Base-by-base conservation (phyloP, 2,113 vertebrate species). In the Xenopus borealis region DNA sequence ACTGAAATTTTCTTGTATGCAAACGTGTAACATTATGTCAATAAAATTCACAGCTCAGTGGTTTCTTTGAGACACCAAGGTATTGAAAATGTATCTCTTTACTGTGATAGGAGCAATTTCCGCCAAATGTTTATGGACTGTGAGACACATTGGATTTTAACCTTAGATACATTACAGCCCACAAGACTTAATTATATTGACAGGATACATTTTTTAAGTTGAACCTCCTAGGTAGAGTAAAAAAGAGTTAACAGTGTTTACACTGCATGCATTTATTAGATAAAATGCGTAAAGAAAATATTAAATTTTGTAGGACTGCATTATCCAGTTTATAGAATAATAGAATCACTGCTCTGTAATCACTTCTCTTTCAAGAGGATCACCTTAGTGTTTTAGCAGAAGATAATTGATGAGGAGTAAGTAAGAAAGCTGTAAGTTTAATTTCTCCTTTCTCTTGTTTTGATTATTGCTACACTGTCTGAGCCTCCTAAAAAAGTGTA, bases 161-260 rank as follows among this genome's bases (percentile, higher is more conserved):
- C 67, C 55, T 67, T 67, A 64, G 55, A 58, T 66, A 61, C 53
- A 74, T 74, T 67, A 59, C 58, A 74, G 45, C 63, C 44, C 30
- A 10, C 64, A 74, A 74, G 53, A 74, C 63, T 59, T 74, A 74
- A 74, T 74, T 74, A 74, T 61, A 17, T 67, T 67, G 72, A 74
- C 64, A 61, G 53, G 19, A 47, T 8, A 47, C 72, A 27, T 55
- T 72, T 73, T 40, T 66, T 53, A 27, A 47, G 44, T 20, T 74
- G 57, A 44, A 67, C 66, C 1, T 27, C 3, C 2, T 27, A 27
- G 23, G 1, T 2, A 3, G 58, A 44, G 40, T 45, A 65, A 19
- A 23, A 10, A 46, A 16, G 30, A 57, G 50, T 17, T 18, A 73
- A 27, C 23, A 3, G 1, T 59, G 57, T 12, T 50, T 40, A 7